These are phyloP conservation scores for Dyspetes luteomarginatus DNA, from an alignment of 2,888 invertebrate genomes.

Conservation along the genomic window DNA sequence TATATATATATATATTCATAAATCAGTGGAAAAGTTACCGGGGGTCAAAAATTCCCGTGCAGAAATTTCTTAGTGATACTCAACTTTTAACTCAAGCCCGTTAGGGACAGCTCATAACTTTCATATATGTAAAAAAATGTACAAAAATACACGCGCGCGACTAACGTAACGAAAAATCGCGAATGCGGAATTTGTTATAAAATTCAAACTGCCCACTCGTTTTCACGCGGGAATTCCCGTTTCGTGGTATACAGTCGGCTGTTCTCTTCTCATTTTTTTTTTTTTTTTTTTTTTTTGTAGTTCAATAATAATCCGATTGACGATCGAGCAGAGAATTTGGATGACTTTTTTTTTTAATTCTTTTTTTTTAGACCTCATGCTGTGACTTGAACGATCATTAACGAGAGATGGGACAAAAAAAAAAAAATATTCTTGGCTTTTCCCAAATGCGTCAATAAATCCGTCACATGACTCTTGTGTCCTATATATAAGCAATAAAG, in stretches of 20 bases:
- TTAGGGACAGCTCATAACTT: no score
- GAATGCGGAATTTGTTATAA: not conserved
- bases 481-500: not conserved
- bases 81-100: no score
- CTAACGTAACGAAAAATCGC: constrained; percentile 19
- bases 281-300: not conserved
- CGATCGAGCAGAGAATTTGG: not conserved
- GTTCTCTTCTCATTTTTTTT: not conserved
- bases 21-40: no score
- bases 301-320: not conserved
- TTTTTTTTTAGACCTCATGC: not conserved
- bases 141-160: not conserved
- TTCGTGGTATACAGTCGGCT: not conserved
- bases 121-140: not conserved
- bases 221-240: constrained; percentile 37
- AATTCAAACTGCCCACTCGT: constrained; percentile 36
- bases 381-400: not conserved
- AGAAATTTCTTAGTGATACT: no score
- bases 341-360: not conserved
- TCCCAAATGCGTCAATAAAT: constrained; percentile 2
- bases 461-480: not conserved
- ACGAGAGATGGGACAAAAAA: not conserved
- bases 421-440: constrained; percentile 1
- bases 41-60: no score
- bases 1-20: no score